Percentiles rank a stretch among this genome's conserved stretches.
Evolutionary conservation across 2,888 invertebrate genomes (phyloP).

Genomic region (Copidosoma aretas): DNA sequence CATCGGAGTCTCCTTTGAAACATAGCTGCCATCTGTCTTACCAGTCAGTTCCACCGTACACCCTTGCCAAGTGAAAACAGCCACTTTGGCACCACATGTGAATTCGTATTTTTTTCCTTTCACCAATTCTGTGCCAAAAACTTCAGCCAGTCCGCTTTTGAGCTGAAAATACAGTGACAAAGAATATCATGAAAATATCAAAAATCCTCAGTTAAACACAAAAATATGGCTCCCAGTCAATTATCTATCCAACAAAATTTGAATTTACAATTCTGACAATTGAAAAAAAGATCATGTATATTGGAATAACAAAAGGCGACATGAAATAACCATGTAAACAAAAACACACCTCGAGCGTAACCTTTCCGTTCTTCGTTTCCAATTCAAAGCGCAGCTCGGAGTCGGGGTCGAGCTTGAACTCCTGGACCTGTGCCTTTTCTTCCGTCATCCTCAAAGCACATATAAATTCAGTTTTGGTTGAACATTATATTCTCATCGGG

Average conservation of each 20-base stretch:
- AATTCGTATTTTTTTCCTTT: slow-evolving; percentile 92
- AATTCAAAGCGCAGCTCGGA: slow-evolving; percentile 95
- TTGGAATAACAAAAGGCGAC: not conserved
- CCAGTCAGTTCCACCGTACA: slow-evolving; percentile 87
- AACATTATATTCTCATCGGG: no score
- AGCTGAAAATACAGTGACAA: slow-evolving; percentile 70
- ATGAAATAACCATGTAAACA: not conserved
- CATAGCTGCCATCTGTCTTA: slow-evolving; percentile 90
- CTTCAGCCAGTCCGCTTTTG: slow-evolving; percentile 89
- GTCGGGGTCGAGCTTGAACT: slow-evolving; percentile 85
- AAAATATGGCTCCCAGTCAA: no score
- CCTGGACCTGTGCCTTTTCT: slow-evolving; percentile 63
- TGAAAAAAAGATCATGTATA: no score
- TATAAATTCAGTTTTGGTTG: not conserved
- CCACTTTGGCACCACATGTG: slow-evolving; percentile 88
- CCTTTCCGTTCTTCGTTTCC: slow-evolving; percentile 84
- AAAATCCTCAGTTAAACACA: no score
- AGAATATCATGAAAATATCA: no score
- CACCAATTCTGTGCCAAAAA: slow-evolving; percentile 95
- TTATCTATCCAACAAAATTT: no score
- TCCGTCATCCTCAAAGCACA: slow-evolving; percentile 53
- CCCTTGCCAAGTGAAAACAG: slow-evolving; percentile 96
- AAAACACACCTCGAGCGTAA: slow-evolving; percentile 75
- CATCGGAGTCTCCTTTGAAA: slow-evolving; percentile 97
- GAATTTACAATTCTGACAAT: no score